These are phyloP conservation scores for Pammene aurita DNA, from an alignment of 2,888 invertebrate genomes.

Conservation along the genomic window DNA sequence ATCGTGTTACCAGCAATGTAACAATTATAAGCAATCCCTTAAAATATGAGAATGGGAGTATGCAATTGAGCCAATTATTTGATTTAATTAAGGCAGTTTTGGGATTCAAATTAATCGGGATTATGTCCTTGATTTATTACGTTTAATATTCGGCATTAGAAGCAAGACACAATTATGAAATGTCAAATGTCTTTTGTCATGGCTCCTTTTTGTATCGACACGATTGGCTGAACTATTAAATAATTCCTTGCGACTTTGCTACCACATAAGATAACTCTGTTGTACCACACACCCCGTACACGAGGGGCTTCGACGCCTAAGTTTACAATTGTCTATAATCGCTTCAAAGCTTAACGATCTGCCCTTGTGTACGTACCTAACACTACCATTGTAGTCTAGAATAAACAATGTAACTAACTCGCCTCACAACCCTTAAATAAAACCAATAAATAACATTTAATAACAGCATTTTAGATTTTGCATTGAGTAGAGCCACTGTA, in stretches of 20 bases:
- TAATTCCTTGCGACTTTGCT: background rate
- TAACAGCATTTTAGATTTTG: slow-evolving; percentile 36
- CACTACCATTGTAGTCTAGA: slow-evolving; percentile 16
- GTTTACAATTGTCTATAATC: slow-evolving; percentile 8
- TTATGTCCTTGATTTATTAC: no score
- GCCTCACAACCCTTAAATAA: slow-evolving; percentile 30
- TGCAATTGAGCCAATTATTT: no score
- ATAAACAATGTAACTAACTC: slow-evolving; percentile 32
- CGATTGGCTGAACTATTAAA: no score
- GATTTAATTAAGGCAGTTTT: no score
- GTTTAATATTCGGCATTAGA: no score
- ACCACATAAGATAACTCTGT: slow-evolving; percentile 10
- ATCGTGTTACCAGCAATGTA: background rate
- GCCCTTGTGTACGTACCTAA: slow-evolving; percentile 26
- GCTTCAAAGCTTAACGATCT: slow-evolving; percentile 15
- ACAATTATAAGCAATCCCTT: background rate
- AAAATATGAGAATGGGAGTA: no score
- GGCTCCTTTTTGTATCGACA: no score
- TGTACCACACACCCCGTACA: slow-evolving; percentile 57
- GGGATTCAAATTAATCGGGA: no score
- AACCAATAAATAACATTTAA: slow-evolving; percentile 46
- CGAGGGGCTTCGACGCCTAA: slow-evolving; percentile 57
- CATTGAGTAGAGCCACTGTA: slow-evolving; percentile 45
- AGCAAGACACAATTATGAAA: no score
- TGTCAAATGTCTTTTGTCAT: no score